Conservation (phyloP, 2,888 invertebrate species). For the Ichneumoninae sp. region DNA sequence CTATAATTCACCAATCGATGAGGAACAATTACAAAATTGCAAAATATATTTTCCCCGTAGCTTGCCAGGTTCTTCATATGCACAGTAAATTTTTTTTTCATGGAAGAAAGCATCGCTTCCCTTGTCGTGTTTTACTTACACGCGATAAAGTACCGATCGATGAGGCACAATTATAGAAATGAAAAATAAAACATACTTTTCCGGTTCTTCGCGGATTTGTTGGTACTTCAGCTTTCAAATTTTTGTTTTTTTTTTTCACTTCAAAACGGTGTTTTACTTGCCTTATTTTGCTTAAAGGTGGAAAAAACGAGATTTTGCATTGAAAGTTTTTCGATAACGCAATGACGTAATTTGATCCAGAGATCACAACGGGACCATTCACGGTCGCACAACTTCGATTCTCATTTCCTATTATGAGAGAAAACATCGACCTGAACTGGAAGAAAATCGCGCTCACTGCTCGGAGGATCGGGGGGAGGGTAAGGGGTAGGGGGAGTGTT, state of each 20-base stretch:
- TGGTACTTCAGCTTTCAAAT: neutral
- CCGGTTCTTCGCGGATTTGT: too few relatives aligned
- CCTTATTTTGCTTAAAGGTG: neutral
- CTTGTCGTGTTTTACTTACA: too few relatives aligned
- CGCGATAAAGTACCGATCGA: neutral
- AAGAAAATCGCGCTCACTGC: neutral
- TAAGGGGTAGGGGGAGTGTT: neutral
- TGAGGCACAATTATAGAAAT: neutral
- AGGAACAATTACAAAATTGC: constrained; percentile 9
- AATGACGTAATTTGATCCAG: too few relatives aligned
- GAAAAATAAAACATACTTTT: too few relatives aligned
- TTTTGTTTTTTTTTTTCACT: neutral
- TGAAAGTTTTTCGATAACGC: too few relatives aligned
- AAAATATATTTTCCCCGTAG: neutral
- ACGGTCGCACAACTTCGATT: neutral
- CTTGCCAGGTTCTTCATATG: neutral
- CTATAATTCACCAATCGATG: neutral
- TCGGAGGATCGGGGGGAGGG: neutral
- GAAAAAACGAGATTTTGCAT: neutral
- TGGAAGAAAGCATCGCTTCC: too few relatives aligned
- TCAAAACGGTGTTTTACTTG: neutral
- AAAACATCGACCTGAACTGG: neutral
- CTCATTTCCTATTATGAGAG: neutral
- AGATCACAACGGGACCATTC: too few relatives aligned
- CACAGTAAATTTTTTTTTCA: too few relatives aligned